Conservation (phyloP, 2,797 vertebrate species). For the Amniataba percoides region DNA sequence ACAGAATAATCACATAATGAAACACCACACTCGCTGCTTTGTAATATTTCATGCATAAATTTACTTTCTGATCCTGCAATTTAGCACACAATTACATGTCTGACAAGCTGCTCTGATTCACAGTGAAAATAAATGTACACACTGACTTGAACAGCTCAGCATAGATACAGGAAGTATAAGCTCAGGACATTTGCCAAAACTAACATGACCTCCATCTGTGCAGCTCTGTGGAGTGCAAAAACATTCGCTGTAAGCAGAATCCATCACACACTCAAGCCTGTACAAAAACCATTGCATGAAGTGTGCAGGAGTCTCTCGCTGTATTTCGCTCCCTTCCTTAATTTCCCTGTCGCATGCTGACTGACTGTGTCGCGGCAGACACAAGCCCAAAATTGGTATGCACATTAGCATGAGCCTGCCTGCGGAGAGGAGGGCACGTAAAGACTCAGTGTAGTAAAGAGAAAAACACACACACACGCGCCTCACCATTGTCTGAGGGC, state of each 20-base stretch:
- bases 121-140: constrained; percentile 47
- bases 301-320: neutral
- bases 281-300: neutral
- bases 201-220: constrained; percentile 60
- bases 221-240: constrained; percentile 51
- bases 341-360: constrained; percentile 25
- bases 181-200: constrained; percentile 54
- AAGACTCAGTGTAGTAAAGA: neutral
- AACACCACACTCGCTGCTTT: neutral
- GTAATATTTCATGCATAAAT: neutral
- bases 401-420: constrained; percentile 83
- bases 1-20: neutral
- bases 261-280: constrained; percentile 7
- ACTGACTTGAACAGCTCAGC: constrained; percentile 36
- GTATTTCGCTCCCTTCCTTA: constrained; percentile 14
- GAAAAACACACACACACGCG: constrained; percentile 4
- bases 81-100: neutral
- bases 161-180: constrained; percentile 63
- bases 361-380: constrained; percentile 15
- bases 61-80: neutral
- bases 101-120: constrained; percentile 16
- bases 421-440: constrained; percentile 61
- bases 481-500: constrained; percentile 93
- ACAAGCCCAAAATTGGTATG: constrained; percentile 14
- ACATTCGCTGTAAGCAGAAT: constrained; percentile 44